Percentiles rank a stretch among this genome's conserved stretches.
Conservation (phyloP, 2,888 invertebrate genomes). For the Andrena minutula region DNA sequence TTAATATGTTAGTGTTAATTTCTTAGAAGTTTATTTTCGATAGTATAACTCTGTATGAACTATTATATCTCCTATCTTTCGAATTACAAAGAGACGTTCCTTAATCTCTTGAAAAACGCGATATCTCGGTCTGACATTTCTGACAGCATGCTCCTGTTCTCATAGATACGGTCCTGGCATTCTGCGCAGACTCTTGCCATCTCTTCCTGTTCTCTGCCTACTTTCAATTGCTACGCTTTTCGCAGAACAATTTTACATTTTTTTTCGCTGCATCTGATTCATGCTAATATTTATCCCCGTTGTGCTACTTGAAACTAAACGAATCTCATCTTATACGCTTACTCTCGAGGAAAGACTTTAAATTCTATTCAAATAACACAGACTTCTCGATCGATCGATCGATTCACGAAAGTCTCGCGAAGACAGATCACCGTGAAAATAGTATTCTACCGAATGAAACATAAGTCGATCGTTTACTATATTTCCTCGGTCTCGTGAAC, state of each 20-base stretch:
- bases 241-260: conserved; percentile 41
- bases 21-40: neutral
- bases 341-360: neutral
- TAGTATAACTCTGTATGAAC: no score
- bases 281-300: neutral
- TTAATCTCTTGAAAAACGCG: neutral
- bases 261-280: neutral
- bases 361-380: neutral
- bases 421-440: neutral
- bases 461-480: neutral
- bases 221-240: conserved; percentile 55
- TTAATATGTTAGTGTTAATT: neutral
- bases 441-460: neutral
- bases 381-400: neutral
- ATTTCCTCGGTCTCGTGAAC: neutral
- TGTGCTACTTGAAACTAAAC: neutral
- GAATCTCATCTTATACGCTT: neutral
- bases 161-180: conserved; percentile 58
- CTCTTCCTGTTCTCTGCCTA: conserved; percentile 58
- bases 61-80: no score
- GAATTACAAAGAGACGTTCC: neutral
- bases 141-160: conserved; percentile 33
- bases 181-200: conserved; percentile 63
- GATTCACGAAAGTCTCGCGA: neutral
- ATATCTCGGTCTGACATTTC: neutral